These are phyloP conservation scores for Scrobipalpa atriplicella DNA, from an alignment of 2,888 invertebrate genomes.

Conservation along the genomic window DNA sequence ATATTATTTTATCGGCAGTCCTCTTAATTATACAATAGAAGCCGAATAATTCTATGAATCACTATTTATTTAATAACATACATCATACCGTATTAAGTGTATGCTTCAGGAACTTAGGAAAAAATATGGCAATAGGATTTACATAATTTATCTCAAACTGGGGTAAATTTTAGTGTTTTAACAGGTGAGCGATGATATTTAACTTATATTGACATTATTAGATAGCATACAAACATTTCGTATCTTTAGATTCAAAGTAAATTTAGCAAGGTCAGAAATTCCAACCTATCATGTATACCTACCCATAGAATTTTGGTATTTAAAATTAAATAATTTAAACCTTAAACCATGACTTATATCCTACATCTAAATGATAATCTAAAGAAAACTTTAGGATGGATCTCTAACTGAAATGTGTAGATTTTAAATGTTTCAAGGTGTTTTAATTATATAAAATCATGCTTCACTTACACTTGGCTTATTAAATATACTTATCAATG, in stretches of 20 bases:
- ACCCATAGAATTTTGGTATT: background rate
- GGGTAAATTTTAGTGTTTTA: slow-evolving; percentile 11
- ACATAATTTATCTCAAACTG: slow-evolving; percentile 31
- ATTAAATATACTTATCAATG: too few relatives aligned
- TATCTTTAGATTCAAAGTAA: background rate
- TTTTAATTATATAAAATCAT: too few relatives aligned
- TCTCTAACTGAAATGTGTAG: too few relatives aligned
- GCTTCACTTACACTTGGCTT: too few relatives aligned
- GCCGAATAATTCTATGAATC: background rate
- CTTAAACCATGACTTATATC: too few relatives aligned
- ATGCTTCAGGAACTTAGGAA: background rate
- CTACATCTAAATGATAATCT: too few relatives aligned
- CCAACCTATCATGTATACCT: background rate
- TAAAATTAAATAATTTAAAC: too few relatives aligned
- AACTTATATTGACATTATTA: background rate
- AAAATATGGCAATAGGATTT: slow-evolving; percentile 22
- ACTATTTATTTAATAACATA: background rate
- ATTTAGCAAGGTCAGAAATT: slow-evolving; percentile 6
- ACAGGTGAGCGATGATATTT: slow-evolving; percentile 22
- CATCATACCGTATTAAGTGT: background rate
- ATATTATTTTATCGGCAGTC: background rate
- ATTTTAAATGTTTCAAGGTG: too few relatives aligned
- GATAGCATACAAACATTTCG: background rate
- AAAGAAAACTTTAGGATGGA: too few relatives aligned
- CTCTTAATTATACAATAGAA: background rate